phyloP scores from a whole-genome alignment of 2,888 invertebrate genomes.

The Dolichomitus sp. region DNA sequence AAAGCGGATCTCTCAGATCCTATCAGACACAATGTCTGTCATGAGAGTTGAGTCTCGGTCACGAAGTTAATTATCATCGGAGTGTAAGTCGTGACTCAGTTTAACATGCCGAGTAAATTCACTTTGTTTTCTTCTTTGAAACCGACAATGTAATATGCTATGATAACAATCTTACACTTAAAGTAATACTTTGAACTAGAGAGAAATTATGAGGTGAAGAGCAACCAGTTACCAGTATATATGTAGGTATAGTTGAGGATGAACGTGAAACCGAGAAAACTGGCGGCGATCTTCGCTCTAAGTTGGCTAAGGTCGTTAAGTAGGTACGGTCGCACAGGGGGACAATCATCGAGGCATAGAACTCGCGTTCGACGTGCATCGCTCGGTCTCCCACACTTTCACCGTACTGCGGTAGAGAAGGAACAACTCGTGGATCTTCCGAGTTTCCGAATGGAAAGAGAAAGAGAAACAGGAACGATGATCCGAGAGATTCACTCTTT shows the following conservation, averaged over 20 bases:
- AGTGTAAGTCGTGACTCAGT: slow-evolving; percentile 55
- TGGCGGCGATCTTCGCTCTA: not conserved
- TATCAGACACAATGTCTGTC: slow-evolving; percentile 40
- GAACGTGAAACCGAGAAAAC: slow-evolving; percentile 9
- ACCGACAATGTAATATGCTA: slow-evolving; percentile 12
- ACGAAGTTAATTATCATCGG: slow-evolving; percentile 46
- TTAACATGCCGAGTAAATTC: slow-evolving; percentile 14
- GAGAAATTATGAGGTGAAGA: slow-evolving; percentile 17
- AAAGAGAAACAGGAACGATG: slow-evolving; percentile 36
- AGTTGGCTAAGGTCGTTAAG: slow-evolving; percentile 63
- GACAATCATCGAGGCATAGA: slow-evolving; percentile 61
- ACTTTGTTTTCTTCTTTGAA: not conserved
- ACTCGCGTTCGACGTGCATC: slow-evolving; percentile 47
- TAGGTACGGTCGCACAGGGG: slow-evolving; percentile 55
- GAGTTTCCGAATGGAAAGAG: slow-evolving; percentile 29
- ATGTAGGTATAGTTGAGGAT: not conserved
- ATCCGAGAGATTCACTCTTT: slow-evolving; percentile 67
- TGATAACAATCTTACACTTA: slow-evolving; percentile 11
- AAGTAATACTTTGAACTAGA: not conserved
- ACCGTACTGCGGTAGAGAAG: slow-evolving; percentile 56
- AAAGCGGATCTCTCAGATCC: slow-evolving; percentile 8
- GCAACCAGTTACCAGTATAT: not conserved
- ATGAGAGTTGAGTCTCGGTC: slow-evolving; percentile 40
- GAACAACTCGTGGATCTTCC: slow-evolving; percentile 41
- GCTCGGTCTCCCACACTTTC: slow-evolving; percentile 74